Conservation (phyloP, 2,888 invertebrate species). For the Dicranocentrus wangi region DNA sequence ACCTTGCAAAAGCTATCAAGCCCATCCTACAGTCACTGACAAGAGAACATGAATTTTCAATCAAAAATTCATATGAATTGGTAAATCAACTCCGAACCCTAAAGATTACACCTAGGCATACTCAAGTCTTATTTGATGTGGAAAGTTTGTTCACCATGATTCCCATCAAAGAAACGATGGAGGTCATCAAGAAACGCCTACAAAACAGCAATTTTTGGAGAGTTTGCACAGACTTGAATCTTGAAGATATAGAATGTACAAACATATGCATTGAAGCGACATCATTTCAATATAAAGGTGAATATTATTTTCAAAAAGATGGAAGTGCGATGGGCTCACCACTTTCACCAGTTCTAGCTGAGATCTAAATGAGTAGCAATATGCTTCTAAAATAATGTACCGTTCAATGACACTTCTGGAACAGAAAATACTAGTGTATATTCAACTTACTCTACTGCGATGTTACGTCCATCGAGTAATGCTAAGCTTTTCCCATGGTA, state of each 20-base stretch:
- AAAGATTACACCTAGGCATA: neutral
- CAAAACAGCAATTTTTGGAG: neutral
- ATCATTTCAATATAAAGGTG: neutral
- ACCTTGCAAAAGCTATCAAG: neutral
- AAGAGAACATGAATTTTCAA: neutral
- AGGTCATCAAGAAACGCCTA: neutral
- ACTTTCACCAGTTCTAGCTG: slow-evolving; percentile 34
- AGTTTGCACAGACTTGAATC: neutral
- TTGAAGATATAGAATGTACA: neutral
- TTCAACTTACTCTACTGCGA: too few relatives aligned
- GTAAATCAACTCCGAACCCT: slow-evolving; percentile 3
- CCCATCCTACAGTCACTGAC: slow-evolving; percentile 12
- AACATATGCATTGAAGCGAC: slow-evolving; percentile 11
- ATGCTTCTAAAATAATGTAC: too few relatives aligned
- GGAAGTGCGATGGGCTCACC: slow-evolving; percentile 18
- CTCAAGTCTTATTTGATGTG: slow-evolving; percentile 22
- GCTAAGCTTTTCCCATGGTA: too few relatives aligned
- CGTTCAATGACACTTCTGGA: too few relatives aligned
- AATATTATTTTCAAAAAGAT: slow-evolving; percentile 15
- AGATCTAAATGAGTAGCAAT: slow-evolving; percentile 33
- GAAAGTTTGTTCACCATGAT: slow-evolving; percentile 36
- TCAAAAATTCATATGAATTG: slow-evolving; percentile 11
- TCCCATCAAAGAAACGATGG: slow-evolving; percentile 27
- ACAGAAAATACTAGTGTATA: too few relatives aligned
- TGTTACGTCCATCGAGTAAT: too few relatives aligned